A percentile compares a stretch with the other conserved stretches of the same genome.
Conservation (phyloP, 2,888 invertebrate species). For the Bombylius discolor region DNA sequence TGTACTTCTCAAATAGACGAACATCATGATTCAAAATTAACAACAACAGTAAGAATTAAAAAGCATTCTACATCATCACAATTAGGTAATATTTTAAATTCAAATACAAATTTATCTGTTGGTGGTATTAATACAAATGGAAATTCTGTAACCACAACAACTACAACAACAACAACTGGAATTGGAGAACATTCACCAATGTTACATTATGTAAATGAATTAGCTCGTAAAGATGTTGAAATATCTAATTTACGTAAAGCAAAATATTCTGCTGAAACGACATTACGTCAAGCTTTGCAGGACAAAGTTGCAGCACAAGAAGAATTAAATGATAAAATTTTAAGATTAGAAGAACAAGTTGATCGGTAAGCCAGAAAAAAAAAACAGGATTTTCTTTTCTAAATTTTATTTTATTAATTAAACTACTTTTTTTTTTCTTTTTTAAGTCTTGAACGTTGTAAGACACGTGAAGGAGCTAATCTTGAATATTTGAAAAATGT, state of each 20-base stretch:
- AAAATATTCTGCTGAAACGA: slow-evolving; percentile 48
- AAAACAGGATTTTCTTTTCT: not conserved
- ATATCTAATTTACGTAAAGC: slow-evolving; percentile 57
- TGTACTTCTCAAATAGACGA: no score
- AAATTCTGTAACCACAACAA: slow-evolving; percentile 14
- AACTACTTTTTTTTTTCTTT: slow-evolving; percentile 7
- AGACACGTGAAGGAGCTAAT: slow-evolving; percentile 72
- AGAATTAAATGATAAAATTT: slow-evolving; percentile 35
- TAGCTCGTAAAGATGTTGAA: slow-evolving; percentile 67
- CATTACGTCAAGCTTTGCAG: slow-evolving; percentile 42
- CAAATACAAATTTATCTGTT: not conserved
- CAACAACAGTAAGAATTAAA: not conserved
- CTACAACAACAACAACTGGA: slow-evolving; percentile 16
- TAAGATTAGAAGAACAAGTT: slow-evolving; percentile 49
- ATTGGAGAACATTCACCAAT: slow-evolving; percentile 56
- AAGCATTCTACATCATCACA: not conserved
- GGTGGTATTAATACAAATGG: not conserved
- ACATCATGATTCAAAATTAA: not conserved
- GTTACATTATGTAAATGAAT: slow-evolving; percentile 70
- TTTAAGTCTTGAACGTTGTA: slow-evolving; percentile 51
- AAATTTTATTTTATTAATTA: not conserved
- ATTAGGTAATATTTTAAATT: not conserved
- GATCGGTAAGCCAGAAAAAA: slow-evolving; percentile 37
- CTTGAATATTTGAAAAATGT: slow-evolving; percentile 86
- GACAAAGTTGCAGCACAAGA: slow-evolving; percentile 46